Conservation (phyloP, 2,888 invertebrate genomes). For the Hemicrepidius hirtus region DNA sequence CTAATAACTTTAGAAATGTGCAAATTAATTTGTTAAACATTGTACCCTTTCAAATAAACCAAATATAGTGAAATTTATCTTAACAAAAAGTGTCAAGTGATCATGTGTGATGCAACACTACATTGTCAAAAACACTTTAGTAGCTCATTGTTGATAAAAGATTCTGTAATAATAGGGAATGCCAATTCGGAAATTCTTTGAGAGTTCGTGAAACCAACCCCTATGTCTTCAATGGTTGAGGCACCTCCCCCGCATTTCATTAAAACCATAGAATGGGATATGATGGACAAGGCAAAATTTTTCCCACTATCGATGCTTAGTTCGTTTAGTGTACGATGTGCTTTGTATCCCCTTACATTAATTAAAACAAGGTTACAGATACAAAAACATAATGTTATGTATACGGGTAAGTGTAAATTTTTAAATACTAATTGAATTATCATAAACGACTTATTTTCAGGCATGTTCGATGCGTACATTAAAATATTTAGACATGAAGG, state of each 20-base stretch:
- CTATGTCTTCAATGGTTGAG: conserved; percentile 73
- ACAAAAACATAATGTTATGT: conserved; percentile 88
- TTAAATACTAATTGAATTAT: background rate
- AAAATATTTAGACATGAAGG: conserved; percentile 93
- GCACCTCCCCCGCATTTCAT: conserved; percentile 78
- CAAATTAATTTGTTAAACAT: conserved; percentile 1
- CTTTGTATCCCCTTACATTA: conserved; percentile 93
- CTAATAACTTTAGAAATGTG: conserved; percentile 1
- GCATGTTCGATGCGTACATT: conserved; percentile 89
- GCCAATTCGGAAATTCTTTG: background rate
- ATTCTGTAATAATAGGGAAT: background rate
- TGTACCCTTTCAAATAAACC: background rate
- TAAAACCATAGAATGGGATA: conserved; percentile 95
- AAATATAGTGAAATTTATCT: conserved; percentile 22
- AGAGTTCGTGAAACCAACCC: background rate
- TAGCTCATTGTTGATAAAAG: conserved; percentile 15
- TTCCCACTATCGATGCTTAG: conserved; percentile 94
- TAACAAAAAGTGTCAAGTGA: conserved; percentile 28
- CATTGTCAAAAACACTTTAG: conserved; percentile 16
- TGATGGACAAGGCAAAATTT: conserved; percentile 98
- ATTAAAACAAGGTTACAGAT: conserved; percentile 96
- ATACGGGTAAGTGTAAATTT: conserved; percentile 76
- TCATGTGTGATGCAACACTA: conserved; percentile 30
- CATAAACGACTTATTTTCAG: conserved; percentile 66
- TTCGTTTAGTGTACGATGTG: conserved; percentile 84